phyloP scores from a whole-genome alignment of 2,797 vertebrate species.

The Syngnathus acus region DNA sequence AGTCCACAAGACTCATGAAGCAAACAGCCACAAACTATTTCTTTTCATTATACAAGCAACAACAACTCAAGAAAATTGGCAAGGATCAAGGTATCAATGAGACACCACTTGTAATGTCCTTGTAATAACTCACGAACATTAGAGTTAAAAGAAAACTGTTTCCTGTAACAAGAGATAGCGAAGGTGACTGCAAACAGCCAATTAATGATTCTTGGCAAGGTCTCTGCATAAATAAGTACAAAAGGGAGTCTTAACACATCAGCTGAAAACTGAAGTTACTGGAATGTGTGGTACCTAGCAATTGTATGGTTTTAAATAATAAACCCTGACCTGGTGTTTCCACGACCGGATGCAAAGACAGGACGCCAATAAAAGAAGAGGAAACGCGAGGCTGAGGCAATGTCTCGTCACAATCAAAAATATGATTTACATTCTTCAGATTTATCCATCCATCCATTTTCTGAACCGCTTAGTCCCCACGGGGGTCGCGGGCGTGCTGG shows the following conservation, averaged over 20 bases:
- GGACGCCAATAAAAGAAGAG: neutral
- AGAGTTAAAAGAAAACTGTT: conserved; percentile 27
- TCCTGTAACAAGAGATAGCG: conserved; percentile 44
- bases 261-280: conserved; percentile 30
- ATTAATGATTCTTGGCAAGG: conserved; percentile 61
- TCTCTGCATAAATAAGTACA: conserved; percentile 62
- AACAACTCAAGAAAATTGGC: neutral
- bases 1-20: conserved; percentile 9
- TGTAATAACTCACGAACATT: conserved; percentile 10
- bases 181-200: conserved; percentile 52
- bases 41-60: neutral
- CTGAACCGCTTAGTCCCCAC: too few relatives aligned
- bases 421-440: neutral
- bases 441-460: too few relatives aligned
- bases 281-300: neutral
- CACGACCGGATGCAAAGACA: neutral
- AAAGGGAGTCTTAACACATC: conserved; percentile 46
- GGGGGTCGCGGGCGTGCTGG: too few relatives aligned
- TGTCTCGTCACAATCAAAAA: neutral
- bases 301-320: neutral
- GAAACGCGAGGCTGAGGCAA: too few relatives aligned
- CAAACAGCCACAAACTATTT: conserved; percentile 12
- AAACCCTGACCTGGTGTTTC: neutral
- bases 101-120: conserved; percentile 12
- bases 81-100: neutral